Evolutionary conservation across 2,797 vertebrate genomes (phyloP), one percentile per base, ranked within the genome.

Genomic region (Microctenopoma stevenorrisi): DNA sequence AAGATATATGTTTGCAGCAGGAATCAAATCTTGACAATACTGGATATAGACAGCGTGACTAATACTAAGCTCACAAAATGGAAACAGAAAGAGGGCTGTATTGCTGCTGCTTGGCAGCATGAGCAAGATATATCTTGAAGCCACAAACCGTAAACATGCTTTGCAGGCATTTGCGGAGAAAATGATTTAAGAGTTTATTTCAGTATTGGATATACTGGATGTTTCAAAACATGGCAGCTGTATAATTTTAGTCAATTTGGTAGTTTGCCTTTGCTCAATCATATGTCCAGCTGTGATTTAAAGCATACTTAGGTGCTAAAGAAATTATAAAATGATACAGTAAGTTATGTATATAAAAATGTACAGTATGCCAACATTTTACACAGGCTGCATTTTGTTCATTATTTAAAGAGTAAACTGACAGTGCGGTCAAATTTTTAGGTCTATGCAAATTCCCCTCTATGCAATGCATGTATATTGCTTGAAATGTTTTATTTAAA

Each of bases 201-300:
- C 74, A 68, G 46, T 18, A 35, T 70, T 76, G 82, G 73, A 85
- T 80, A 71, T 65, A 71, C 54, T 74, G 81, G 52, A 80, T 72
- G 71, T 76, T 84, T 81, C 74, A 80, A 52, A 78, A 79, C 72
- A 72, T 44, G 51, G 65, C 68, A 75, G 70, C 64, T 68, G 63
- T 81, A 72, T 86, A 89, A 89, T 84, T 85, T 84, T 16, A 74
- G 77, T 79, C 76, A 72, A 72, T 79, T 79, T 79, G 71, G 68
- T 58, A 50, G 51, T 78, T 85, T 73, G 74, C 47, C 55, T 79
- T 72, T 58, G 56, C 78, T 79, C 68, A 61, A 68, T 79, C 81
- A 81, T 79, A 64, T 0, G 1, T 68, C 13, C 64, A 72, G 62
- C 22, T 42, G 14, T 83, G 78, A 89, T 76, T 87, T 85, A 87